Conservation (phyloP, 2,797 vertebrate species). For the Linurgus olivaceus region DNA sequence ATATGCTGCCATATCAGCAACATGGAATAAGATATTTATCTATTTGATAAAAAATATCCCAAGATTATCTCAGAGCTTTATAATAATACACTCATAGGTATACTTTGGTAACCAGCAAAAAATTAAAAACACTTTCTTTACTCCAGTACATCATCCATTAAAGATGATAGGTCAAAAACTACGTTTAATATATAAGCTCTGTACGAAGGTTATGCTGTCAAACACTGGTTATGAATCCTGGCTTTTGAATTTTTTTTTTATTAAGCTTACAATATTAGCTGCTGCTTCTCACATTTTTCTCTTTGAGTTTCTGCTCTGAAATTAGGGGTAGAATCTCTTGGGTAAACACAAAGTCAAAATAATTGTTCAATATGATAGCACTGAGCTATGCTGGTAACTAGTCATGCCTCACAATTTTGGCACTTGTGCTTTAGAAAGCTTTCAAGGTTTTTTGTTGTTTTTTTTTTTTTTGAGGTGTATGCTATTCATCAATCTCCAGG, state of each 20-base stretch:
- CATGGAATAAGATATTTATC: background rate
- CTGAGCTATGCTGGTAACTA: constrained; percentile 23
- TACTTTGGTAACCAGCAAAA: background rate
- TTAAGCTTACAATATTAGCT: background rate
- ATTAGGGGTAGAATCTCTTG: background rate
- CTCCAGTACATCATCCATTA: background rate
- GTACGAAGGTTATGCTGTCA: background rate
- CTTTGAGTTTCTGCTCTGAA: background rate
- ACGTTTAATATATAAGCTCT: background rate
- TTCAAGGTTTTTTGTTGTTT: background rate
- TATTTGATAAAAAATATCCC: background rate
- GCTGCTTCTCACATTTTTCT: background rate
- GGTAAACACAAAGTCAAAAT: background rate
- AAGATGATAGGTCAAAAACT: background rate
- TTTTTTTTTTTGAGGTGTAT: background rate
- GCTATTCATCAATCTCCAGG: background rate
- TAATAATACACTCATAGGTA: background rate
- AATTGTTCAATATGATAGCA: background rate
- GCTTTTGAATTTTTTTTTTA: background rate
- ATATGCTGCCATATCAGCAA: background rate
- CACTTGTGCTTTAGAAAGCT: constrained; percentile 41
- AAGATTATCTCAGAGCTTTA: background rate
- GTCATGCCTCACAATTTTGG: background rate
- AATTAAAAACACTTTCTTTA: background rate
- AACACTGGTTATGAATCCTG: background rate